Evolutionary conservation across 2,113 vertebrate genomes (phyloP).

Genomic region (Petroica traversi): DNA sequence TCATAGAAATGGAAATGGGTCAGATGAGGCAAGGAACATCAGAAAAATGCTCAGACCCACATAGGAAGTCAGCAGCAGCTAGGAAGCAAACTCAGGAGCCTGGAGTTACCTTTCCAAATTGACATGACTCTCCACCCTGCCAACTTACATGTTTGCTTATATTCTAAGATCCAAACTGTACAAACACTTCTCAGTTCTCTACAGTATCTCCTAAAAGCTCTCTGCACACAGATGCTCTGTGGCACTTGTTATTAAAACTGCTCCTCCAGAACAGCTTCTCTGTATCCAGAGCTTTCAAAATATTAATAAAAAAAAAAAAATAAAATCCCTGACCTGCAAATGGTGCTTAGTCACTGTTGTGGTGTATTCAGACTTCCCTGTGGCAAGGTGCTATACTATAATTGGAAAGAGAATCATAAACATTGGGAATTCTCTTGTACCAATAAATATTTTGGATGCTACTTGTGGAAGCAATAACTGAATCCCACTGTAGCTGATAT

Average conservation of each 20-base stretch:
- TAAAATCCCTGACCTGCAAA: background rate
- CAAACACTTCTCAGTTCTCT: background rate
- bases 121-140: background rate
- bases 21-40: background rate
- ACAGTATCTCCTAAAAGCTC: background rate
- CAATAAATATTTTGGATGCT: background rate
- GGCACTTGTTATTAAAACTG: background rate
- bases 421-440: background rate
- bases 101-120: background rate
- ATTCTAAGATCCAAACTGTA: background rate
- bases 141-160: background rate
- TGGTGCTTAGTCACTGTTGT: conserved; percentile 36
- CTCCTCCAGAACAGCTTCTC: background rate
- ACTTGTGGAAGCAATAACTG: background rate
- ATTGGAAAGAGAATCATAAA: background rate
- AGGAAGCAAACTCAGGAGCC: background rate
- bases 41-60: background rate
- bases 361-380: background rate
- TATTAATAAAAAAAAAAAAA: background rate
- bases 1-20: background rate
- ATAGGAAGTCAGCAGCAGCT: background rate
- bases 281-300: background rate
- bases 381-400: background rate
- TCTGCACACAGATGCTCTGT: background rate
- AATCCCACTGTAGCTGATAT: background rate